Percentiles rank a stretch among this genome's conserved stretches.
Conservation (phyloP, 2,797 vertebrate species). For the Cetoscarus ocellatus region DNA sequence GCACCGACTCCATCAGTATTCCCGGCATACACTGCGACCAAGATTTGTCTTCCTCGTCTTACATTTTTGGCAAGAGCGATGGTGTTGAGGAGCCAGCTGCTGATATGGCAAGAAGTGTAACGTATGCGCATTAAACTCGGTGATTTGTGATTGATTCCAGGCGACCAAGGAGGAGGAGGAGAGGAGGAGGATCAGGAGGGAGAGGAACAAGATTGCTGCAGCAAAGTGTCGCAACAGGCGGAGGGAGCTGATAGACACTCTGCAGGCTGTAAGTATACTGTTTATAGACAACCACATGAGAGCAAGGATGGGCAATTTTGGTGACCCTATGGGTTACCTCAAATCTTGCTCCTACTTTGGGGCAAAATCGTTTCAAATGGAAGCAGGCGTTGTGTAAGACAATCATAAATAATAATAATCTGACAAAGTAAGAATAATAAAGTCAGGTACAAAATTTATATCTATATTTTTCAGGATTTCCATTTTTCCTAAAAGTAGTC, state of each 20-base stretch:
- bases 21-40: slow-evolving; percentile 48
- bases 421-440: too few relatives aligned
- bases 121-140: slow-evolving; percentile 36
- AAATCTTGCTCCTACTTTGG: too few relatives aligned
- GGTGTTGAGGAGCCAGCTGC: slow-evolving; percentile 39
- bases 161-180: slow-evolving; percentile 94
- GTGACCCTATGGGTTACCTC: too few relatives aligned
- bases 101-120: slow-evolving; percentile 42
- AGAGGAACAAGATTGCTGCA: slow-evolving; percentile 97
- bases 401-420: too few relatives aligned
- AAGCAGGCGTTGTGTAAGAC: too few relatives aligned
- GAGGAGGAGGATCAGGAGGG: slow-evolving; percentile 91
- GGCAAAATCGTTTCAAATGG: too few relatives aligned
- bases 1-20: slow-evolving; percentile 62
- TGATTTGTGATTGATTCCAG: slow-evolving; percentile 76
- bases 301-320: too few relatives aligned
- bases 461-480: too few relatives aligned
- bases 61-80: slow-evolving; percentile 40
- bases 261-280: slow-evolving; percentile 90
- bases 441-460: too few relatives aligned
- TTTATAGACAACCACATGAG: slow-evolving; percentile 8
- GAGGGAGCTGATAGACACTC: slow-evolving; percentile 91
- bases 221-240: slow-evolving; percentile 96
- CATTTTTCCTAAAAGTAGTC: too few relatives aligned
- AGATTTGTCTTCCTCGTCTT: not conserved